Evolutionary conservation across 2,797 vertebrate species (phyloP), one percentile per base, ranked within the genome.

Genomic region (Spatula versicolor): DNA sequence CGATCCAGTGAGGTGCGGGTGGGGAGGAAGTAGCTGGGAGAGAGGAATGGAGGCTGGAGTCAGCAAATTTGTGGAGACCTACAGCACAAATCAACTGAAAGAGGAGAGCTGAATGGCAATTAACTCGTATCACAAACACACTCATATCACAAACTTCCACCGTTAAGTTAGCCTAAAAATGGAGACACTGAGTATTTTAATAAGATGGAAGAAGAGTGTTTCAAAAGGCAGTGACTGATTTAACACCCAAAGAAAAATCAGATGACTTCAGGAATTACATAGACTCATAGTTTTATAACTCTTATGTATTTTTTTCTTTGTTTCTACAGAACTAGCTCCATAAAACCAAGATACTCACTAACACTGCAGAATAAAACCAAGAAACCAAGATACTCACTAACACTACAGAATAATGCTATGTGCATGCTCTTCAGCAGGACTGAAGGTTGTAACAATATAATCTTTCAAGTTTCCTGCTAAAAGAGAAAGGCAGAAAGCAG

Each of bases 391-490:
- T 26, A 64, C 16, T 55, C 21, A 22, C 31, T 79, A 48, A 48
- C 11, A 25, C 10, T n/a, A 37, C 9, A 63, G 7, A 90, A 50
- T 5, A 90, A 83, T 0, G 3, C 28, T 35, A 43, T 7, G 23
- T 3, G 18, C 31, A 80, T 19, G 0, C 22, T 72, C 26, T 50
- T 71, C 17, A 71, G 59, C 12, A 43, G 18, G 45, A 59, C 0
- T 9, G 20, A 67, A 67, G 80, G 39, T 15, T 8, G 63, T 13
- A 88, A 52, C 16, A n/a, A 54, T 0, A 0, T n/a, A 45, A 62
- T 79, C 45, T 84, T 30, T 41, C 5, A 79, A 79, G 28, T 9
- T 73, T 16, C 33, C n/a, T 62, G 25, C 41, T 41, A 73, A 25
- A 82, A 66, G 22, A 64, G 28, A 18, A 67, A 86, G 18, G 31